These are phyloP conservation scores for Phortica magna DNA, from an alignment of 2,888 invertebrate genomes.

Conservation along the genomic window DNA sequence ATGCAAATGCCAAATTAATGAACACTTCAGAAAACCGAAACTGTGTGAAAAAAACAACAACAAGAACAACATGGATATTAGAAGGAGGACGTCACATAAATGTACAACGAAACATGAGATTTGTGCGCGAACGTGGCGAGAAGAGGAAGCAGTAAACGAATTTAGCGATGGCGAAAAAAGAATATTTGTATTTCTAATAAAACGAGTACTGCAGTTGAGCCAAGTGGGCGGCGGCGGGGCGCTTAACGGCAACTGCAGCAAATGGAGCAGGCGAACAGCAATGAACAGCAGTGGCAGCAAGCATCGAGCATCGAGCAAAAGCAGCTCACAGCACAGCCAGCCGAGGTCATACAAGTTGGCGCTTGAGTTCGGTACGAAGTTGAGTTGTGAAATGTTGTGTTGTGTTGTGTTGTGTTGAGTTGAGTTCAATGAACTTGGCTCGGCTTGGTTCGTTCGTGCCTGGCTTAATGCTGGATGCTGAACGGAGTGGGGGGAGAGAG, in stretches of 20 bases:
- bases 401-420: constrained; percentile 15
- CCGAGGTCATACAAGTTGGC: constrained; percentile 24
- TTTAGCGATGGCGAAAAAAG: neutral
- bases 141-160: neutral
- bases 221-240: constrained; percentile 9
- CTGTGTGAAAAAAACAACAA: neutral
- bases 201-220: neutral
- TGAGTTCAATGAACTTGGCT: constrained; percentile 31
- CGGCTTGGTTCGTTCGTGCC: neutral
- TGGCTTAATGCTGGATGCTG: neutral
- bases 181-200: neutral
- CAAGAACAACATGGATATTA: constrained; percentile 15
- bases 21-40: constrained; percentile 4
- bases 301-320: neutral
- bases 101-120: constrained; percentile 12
- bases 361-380: neutral
- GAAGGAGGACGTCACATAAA: neutral
- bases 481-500: neutral
- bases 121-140: neutral
- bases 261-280: constrained; percentile 29
- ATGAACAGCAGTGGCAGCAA: constrained; percentile 15
- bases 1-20: constrained; percentile 29
- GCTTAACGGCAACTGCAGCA: constrained; percentile 2
- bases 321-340: neutral
- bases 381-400: constrained; percentile 18